phyloP scores from a whole-genome alignment of 92 coral and sea anemone genomes.

The Porites cylindrica region DNA sequence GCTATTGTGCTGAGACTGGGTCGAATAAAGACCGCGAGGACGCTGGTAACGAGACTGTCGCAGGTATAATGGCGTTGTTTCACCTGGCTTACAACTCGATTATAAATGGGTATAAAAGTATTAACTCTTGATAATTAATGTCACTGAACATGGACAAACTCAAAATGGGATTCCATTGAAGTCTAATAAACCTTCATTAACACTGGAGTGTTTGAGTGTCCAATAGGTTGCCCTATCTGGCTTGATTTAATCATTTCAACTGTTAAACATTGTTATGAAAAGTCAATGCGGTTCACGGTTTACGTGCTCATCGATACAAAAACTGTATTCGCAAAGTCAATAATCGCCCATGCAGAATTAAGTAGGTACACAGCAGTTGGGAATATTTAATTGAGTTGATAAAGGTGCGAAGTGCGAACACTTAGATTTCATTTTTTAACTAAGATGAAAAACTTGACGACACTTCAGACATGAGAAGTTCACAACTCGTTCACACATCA shows the following conservation, averaged over 20 bases:
- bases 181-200: not conserved
- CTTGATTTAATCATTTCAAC: not conserved
- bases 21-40: too few species aligned
- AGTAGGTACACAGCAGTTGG: not conserved
- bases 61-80: not conserved
- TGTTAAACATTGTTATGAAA: not conserved
- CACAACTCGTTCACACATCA: not conserved
- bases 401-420: not conserved
- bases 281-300: not conserved
- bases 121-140: not conserved
- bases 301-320: not conserved
- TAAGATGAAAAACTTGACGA: too few species aligned
- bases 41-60: not conserved
- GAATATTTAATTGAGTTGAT: not conserved
- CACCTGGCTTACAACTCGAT: not conserved
- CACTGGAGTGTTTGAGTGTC: not conserved
- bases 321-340: constrained; percentile 4
- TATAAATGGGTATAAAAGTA: not conserved
- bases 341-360: not conserved
- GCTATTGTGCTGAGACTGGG: too few species aligned
- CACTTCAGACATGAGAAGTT: too few species aligned
- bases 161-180: not conserved
- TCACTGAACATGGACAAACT: not conserved
- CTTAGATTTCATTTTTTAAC: not conserved
- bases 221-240: not conserved